These are phyloP conservation scores for Zootoca vivipara DNA, from an alignment of 2,113 vertebrate species.

Conservation along the genomic window DNA sequence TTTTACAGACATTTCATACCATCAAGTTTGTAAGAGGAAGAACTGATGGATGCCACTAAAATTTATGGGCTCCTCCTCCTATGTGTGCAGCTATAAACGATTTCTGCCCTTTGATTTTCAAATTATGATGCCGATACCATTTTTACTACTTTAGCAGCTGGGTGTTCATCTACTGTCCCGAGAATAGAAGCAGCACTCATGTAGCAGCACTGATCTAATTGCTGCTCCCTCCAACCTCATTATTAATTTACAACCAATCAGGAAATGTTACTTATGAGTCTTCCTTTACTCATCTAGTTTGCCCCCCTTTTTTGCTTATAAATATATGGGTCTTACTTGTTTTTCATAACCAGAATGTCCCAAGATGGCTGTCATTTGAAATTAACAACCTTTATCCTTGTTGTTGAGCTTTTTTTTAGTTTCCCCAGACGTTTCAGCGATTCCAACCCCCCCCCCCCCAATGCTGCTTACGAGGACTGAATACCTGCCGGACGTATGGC, in stretches of 20 bases:
- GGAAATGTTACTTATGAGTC: background rate
- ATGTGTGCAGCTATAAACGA: background rate
- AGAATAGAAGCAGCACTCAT: too few species aligned
- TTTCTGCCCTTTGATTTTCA: too few species aligned
- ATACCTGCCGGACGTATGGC: too few species aligned
- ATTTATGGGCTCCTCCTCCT: background rate
- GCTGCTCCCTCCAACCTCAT: too few species aligned
- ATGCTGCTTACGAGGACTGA: too few species aligned
- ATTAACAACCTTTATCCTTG: background rate
- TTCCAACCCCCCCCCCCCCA: too few species aligned
- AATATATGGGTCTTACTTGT: background rate
- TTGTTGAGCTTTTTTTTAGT: background rate
- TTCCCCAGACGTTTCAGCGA: too few species aligned
- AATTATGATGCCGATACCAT: too few species aligned
- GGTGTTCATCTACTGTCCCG: background rate
- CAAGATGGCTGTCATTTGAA: background rate
- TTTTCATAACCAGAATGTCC: background rate
- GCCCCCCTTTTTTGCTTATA: background rate
- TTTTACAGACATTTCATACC: background rate
- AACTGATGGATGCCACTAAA: background rate
- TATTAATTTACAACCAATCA: background rate
- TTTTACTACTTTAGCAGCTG: too few species aligned
- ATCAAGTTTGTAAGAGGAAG: background rate
- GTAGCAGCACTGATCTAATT: too few species aligned
- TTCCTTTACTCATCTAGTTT: background rate